These are phyloP conservation scores for Pogonocichla stellata DNA, from an alignment of 2,113 vertebrate species.

Conservation along the genomic window DNA sequence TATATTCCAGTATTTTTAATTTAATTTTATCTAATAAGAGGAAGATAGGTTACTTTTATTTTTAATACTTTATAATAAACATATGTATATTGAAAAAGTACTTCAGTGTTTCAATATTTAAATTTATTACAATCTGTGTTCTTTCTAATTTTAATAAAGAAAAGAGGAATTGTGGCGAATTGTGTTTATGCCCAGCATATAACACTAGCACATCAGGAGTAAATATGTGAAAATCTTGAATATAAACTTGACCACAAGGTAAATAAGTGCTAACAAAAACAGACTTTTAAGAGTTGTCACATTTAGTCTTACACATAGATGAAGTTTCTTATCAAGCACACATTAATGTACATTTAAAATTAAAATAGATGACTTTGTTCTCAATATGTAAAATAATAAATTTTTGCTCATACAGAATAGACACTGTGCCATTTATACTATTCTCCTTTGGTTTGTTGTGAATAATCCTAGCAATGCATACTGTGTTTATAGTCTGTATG, in stretches of 20 bases:
- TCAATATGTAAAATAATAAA: not conserved
- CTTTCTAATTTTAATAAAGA: not conserved
- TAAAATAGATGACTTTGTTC: not conserved
- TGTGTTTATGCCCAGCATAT: not conserved
- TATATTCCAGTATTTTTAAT: not conserved
- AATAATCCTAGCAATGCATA: not conserved
- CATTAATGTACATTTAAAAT: not conserved
- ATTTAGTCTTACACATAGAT: not conserved
- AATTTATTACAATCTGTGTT: not conserved
- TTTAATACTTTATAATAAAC: not conserved
- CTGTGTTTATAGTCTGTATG: not conserved
- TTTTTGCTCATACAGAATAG: not conserved
- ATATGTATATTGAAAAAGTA: not conserved
- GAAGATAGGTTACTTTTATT: not conserved
- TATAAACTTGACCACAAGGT: not conserved
- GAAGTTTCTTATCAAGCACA: not conserved
- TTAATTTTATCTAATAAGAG: not conserved
- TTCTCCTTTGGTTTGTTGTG: not conserved
- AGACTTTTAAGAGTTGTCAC: not conserved
- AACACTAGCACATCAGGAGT: not conserved
- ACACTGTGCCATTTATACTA: not conserved
- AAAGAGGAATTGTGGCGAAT: not conserved
- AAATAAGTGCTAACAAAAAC: not conserved
- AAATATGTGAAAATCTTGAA: not conserved
- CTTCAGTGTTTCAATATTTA: not conserved